phyloP scores from a whole-genome alignment of 2,113 vertebrate species.

The Anolis sagrei region DNA sequence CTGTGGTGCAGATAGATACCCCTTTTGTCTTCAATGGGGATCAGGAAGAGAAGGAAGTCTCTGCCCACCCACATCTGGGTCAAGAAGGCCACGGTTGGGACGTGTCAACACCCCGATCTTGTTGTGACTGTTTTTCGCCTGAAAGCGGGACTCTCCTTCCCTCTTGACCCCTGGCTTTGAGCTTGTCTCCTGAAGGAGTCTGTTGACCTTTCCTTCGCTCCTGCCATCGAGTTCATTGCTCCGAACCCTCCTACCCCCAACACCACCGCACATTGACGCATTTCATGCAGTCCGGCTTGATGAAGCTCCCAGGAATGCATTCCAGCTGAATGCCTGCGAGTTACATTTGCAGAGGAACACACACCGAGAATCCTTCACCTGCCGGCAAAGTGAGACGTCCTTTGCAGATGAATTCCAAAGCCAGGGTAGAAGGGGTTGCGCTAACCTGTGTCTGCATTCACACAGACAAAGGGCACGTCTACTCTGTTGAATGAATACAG shows the following conservation, averaged over 20 bases:
- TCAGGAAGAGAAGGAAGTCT: no score
- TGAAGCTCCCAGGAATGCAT: slow-evolving; percentile 68
- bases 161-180: not conserved
- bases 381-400: slow-evolving; percentile 25
- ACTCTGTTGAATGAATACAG: no score
- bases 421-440: not conserved
- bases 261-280: slow-evolving; percentile 61
- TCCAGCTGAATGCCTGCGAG: slow-evolving; percentile 63
- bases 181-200: slow-evolving; percentile 18
- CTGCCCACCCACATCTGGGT: slow-evolving; percentile 21
- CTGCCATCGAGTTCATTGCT: slow-evolving; percentile 57
- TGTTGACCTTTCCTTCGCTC: slow-evolving; percentile 68
- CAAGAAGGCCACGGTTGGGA: not conserved
- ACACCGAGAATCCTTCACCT: slow-evolving; percentile 57
- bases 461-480: no score
- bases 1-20: not conserved
- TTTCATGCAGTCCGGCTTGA: slow-evolving; percentile 27
- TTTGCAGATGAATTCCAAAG: not conserved
- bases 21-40: not conserved
- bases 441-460: no score
- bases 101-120: not conserved
- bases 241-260: slow-evolving; percentile 53
- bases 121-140: not conserved
- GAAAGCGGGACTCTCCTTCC: slow-evolving; percentile 4
- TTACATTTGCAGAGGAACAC: slow-evolving; percentile 33